These are phyloP conservation scores for Platygyra sinensis DNA, from an alignment of 64 coral and sea anemone species.

Conservation along the genomic window DNA sequence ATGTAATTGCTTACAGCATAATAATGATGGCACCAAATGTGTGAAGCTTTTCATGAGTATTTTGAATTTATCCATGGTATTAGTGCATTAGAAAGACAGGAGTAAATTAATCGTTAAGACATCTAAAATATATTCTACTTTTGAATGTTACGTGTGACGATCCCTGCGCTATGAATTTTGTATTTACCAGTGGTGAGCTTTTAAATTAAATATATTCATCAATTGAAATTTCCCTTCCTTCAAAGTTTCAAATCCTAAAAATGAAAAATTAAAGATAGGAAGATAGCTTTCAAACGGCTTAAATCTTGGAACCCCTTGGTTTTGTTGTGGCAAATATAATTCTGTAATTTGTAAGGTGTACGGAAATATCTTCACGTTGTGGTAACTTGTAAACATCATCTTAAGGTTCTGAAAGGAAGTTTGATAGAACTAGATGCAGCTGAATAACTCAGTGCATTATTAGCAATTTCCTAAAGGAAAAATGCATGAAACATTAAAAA, in stretches of 20 bases:
- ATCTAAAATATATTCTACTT: neutral
- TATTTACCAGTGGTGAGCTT: conserved; percentile 34
- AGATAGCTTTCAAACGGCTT: conserved; percentile 15
- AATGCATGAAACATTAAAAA: conserved; percentile 2
- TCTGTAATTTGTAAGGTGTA: neutral
- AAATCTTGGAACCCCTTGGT: neutral
- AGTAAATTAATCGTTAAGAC: conserved; percentile 29
- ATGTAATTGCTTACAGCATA: conserved; percentile 41
- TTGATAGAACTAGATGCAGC: neutral
- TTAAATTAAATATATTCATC: conserved; percentile 48
- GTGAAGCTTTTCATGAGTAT: neutral
- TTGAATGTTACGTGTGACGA: conserved; percentile 21
- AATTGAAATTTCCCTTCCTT: conserved; percentile 26
- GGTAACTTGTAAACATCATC: neutral
- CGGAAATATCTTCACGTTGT: conserved; percentile 2
- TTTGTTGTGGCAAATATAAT: conserved; percentile 10
- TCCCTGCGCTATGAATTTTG: neutral
- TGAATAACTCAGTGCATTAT: neutral
- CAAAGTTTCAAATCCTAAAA: conserved; percentile 15
- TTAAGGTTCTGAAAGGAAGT: neutral
- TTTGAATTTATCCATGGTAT: conserved; percentile 18
- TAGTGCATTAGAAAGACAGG: conserved; percentile 18
- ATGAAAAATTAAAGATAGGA: conserved; percentile 26
- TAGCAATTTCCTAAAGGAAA: neutral
- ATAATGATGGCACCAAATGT: conserved; percentile 18